phyloP scores from a whole-genome alignment of 2,888 invertebrate species.

The Caenorhabditis angaria region DNA sequence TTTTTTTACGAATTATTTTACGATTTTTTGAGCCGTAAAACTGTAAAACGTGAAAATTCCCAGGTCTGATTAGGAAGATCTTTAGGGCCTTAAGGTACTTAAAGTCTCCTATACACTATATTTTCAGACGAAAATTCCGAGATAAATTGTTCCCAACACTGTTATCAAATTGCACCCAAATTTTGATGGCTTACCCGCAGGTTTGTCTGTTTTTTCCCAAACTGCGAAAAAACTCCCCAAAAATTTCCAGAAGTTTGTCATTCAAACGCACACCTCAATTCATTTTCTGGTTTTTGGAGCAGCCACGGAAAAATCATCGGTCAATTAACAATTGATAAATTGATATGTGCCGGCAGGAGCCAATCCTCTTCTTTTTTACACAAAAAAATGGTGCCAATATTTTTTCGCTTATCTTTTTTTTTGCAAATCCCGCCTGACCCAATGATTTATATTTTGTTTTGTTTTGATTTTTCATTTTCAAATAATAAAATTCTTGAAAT shows the following conservation, averaged over 20 bases:
- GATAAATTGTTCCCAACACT: conserved; percentile 35
- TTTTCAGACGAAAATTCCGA: conserved; percentile 45
- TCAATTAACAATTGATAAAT: not conserved
- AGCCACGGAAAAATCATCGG: conserved; percentile 7
- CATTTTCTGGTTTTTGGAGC: conserved; percentile 42
- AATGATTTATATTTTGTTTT: conserved; percentile 15
- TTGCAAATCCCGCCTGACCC: not conserved
- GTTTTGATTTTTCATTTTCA: conserved; percentile 1
- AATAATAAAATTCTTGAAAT: too few species aligned
- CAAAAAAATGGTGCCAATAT: conserved; percentile 9
- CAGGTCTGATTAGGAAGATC: too few species aligned
- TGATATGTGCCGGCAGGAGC: not conserved
- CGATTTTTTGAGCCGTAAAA: too few species aligned
- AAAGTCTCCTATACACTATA: not conserved
- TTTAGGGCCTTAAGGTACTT: too few species aligned
- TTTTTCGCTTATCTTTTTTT: conserved; percentile 5
- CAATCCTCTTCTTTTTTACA: not conserved
- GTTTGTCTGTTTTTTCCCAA: conserved; percentile 4
- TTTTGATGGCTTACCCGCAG: conserved; percentile 38
- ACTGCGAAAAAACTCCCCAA: not conserved
- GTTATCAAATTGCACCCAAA: conserved; percentile 29
- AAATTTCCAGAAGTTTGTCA: conserved; percentile 39
- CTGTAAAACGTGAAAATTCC: too few species aligned
- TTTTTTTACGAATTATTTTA: too few species aligned
- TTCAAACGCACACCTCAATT: conserved; percentile 34